Evolutionary conservation across 1,140 invertebrate species (phyloP), one percentile per base, ranked within the genome.

Genomic region (Zaprionus ghesquierei): DNA sequence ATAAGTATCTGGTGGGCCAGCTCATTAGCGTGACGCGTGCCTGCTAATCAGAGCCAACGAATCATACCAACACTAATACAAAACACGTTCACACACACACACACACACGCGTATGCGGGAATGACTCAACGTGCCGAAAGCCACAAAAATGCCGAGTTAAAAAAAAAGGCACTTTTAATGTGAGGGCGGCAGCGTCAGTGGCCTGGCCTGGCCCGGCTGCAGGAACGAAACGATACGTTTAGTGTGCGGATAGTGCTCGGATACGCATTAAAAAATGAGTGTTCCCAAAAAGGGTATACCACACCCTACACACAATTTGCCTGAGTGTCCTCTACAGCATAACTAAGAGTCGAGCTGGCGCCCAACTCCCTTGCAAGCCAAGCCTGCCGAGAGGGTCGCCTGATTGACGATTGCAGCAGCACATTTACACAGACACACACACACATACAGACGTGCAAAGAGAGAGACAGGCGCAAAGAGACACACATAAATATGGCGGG

Each of bases 1-100:
- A 23, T 46, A 53, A 63, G 29, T 51, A 31, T 25, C n/a, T 60
- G 27, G 12, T 25, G 41, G 41, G 27, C 12, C 66, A 72, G 64
- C 75, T 79, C 82, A 86, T 86, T 86, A 86, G 82, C 82, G 82
- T 87, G 84, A 87, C 82, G 82, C 82, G 84, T 73, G 82, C 70
- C 79, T 65, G 75, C 82, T 82, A 86, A 86, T 86, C 82, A 82
- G 75, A 87, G 64, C 44, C 75, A 76, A 63, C 77, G 54, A 86
- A 87, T 86, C 79, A 41, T 56, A 15, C 29, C 13, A 51, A 60
- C 61, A 29, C 22, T 86, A 75, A 41, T 55, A 8, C 22, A 25
- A 53, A 60, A 35, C n/a, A 27, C 35, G 15, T 1, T 15, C n/a
- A 38, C 13, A 15, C 12, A 22, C 20, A 53, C n/a, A 53, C n/a